A percentile compares a stretch with the other conserved stretches of the same genome.
Conservation (phyloP, 2,888 invertebrate genomes). For the Octonoba sinensis region DNA sequence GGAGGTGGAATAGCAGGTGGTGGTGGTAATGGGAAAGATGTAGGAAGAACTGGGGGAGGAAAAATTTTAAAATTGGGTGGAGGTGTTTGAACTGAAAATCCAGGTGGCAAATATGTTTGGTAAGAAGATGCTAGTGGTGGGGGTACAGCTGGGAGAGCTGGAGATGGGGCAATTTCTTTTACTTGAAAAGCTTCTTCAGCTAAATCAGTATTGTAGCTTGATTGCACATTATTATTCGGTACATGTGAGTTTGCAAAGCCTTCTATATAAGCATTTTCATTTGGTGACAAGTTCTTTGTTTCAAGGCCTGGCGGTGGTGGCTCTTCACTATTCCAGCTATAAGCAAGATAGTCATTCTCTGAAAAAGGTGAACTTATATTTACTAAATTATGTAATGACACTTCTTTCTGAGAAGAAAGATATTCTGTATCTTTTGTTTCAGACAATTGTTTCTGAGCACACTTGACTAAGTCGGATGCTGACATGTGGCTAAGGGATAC, state of each 20-base stretch:
- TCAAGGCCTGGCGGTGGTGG: slow-evolving; percentile 58
- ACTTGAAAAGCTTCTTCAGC: no score
- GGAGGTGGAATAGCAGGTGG: slow-evolving; percentile 9
- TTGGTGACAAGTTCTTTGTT: slow-evolving; percentile 3
- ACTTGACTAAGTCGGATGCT: slow-evolving; percentile 6
- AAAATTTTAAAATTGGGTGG: slow-evolving; percentile 31
- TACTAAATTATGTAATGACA: not conserved
- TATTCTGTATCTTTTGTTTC: not conserved
- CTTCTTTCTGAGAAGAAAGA: not conserved
- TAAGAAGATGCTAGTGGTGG: slow-evolving; percentile 32
- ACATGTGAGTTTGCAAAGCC: not conserved
- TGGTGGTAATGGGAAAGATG: slow-evolving; percentile 35
- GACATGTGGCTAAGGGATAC: slow-evolving; percentile 20
- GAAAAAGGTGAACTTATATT: not conserved
- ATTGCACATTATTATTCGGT: not conserved
- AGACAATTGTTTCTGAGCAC: slow-evolving; percentile 31
- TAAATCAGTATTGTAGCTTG: not conserved
- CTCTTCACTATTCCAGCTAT: slow-evolving; percentile 34
- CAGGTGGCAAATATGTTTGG: slow-evolving; percentile 34
- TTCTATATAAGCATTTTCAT: not conserved
- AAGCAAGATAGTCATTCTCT: not conserved
- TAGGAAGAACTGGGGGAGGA: slow-evolving; percentile 21
- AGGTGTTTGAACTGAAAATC: slow-evolving; percentile 35
- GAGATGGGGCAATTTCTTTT: not conserved
- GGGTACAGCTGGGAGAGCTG: slow-evolving; percentile 19